Evolutionary conservation across 1,140 invertebrate genomes (phyloP).

Genomic region (Reticulitermes speratus): DNA sequence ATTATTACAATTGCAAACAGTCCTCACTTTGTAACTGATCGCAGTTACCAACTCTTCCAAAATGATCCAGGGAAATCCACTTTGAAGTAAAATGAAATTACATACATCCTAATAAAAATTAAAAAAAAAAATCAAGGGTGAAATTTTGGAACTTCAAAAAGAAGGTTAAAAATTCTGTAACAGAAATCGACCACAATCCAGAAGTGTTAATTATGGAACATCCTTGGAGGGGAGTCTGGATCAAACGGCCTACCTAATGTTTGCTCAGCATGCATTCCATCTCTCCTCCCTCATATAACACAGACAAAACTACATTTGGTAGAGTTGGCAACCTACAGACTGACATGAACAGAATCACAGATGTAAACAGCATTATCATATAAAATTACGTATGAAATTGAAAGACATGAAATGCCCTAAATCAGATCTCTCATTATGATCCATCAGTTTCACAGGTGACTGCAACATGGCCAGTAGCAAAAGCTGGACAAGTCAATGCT

Average conservation of each 20-base stretch:
- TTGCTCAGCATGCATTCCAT: not conserved
- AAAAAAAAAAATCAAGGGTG: not conserved
- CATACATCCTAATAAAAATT: not conserved
- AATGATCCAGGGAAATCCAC: not conserved
- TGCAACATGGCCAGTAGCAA: not conserved
- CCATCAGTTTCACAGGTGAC: not conserved
- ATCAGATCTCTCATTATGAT: not conserved
- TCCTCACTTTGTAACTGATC: not conserved
- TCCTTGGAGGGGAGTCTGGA: not conserved
- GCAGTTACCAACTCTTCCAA: not conserved
- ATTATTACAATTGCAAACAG: not conserved
- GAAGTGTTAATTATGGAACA: too few species aligned
- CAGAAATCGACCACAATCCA: not conserved
- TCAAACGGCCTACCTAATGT: not conserved
- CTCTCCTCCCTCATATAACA: not conserved
- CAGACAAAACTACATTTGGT: not conserved
- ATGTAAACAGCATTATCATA: slow-evolving; percentile 1
- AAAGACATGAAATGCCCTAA: slow-evolving; percentile 2
- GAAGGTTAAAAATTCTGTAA: not conserved
- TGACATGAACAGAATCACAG: slow-evolving; percentile 13
- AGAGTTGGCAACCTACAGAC: not conserved
- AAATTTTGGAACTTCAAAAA: not conserved
- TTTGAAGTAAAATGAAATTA: not conserved
- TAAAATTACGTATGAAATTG: not conserved
- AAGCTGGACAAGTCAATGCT: not conserved